These are phyloP conservation scores for Ctenosaura bakeri DNA, from an alignment of 2,797 vertebrate species.

Conservation along the genomic window DNA sequence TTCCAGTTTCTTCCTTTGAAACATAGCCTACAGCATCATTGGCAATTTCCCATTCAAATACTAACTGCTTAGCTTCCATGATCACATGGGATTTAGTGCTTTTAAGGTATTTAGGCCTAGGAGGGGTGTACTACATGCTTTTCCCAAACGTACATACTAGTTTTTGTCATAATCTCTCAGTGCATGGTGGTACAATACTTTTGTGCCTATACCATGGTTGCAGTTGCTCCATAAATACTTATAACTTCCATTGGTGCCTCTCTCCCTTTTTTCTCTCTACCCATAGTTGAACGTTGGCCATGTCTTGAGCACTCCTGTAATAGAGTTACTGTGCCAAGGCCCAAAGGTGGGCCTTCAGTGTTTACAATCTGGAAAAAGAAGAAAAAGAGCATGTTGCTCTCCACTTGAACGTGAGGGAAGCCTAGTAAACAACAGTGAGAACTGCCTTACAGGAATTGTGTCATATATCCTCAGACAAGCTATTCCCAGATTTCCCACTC, in stretches of 20 bases:
- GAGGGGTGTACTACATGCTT: background rate
- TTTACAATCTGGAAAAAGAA: background rate
- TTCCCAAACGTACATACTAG: background rate
- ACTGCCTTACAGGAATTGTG: constrained; percentile 40
- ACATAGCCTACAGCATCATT: too few relatives aligned
- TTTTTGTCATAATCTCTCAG: background rate
- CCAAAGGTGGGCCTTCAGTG: background rate
- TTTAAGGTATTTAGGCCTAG: too few relatives aligned
- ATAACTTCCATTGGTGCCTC: background rate
- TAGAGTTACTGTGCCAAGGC: background rate
- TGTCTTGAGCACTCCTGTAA: background rate
- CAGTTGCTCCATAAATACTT: background rate
- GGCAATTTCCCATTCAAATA: too few relatives aligned
- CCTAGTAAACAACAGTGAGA: constrained; percentile 23
- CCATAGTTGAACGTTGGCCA: background rate
- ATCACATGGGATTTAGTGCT: too few relatives aligned
- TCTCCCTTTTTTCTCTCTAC: background rate
- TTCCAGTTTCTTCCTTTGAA: too few relatives aligned
- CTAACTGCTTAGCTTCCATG: too few relatives aligned
- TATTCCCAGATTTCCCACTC: constrained; percentile 65
- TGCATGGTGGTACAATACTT: background rate
- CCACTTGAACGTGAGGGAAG: constrained; percentile 12
- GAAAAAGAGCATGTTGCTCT: background rate
- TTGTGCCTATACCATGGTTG: background rate
- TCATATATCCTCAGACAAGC: constrained; percentile 54